phyloP scores from a whole-genome alignment of 2,888 invertebrate species.

The Philopedon plagiatum region DNA sequence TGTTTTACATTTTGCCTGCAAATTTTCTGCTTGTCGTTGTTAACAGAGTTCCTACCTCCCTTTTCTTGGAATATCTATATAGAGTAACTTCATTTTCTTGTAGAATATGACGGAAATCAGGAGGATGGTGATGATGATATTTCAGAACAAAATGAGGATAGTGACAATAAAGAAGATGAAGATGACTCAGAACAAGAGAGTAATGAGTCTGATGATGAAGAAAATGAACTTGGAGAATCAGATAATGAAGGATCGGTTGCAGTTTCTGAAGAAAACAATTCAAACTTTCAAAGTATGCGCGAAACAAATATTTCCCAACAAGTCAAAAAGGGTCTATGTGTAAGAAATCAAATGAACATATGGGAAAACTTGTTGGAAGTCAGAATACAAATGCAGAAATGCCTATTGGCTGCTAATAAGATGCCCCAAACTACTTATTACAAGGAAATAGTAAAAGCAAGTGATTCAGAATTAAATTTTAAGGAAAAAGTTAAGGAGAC shows the following conservation, averaged over 20 bases:
- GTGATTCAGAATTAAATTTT: conserved; percentile 69
- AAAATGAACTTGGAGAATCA: conserved; percentile 60
- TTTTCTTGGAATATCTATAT: too few species aligned
- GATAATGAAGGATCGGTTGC: conserved; percentile 53
- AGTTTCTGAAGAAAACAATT: conserved; percentile 55
- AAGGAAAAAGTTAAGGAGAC: conserved; percentile 70
- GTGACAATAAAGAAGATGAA: conserved; percentile 52
- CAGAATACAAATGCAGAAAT: conserved; percentile 90
- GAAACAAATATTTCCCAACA: conserved; percentile 72
- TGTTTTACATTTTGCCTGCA: neutral
- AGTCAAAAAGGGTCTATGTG: conserved; percentile 77
- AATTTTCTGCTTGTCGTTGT: too few species aligned
- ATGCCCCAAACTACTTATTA: conserved; percentile 79
- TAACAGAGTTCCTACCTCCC: too few species aligned
- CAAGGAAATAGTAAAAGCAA: conserved; percentile 64
- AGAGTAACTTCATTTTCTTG: too few species aligned
- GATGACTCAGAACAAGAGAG: conserved; percentile 1
- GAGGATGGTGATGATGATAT: neutral
- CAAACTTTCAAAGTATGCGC: conserved; percentile 73
- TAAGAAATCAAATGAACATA: conserved; percentile 79
- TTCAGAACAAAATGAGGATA: conserved; percentile 23
- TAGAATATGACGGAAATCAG: neutral
- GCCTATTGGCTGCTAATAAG: conserved; percentile 81
- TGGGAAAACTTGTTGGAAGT: conserved; percentile 92
- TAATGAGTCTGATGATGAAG: conserved; percentile 29